These are phyloP conservation scores for Phalera bucephala DNA, from an alignment of 2,888 invertebrate species.

Conservation along the genomic window DNA sequence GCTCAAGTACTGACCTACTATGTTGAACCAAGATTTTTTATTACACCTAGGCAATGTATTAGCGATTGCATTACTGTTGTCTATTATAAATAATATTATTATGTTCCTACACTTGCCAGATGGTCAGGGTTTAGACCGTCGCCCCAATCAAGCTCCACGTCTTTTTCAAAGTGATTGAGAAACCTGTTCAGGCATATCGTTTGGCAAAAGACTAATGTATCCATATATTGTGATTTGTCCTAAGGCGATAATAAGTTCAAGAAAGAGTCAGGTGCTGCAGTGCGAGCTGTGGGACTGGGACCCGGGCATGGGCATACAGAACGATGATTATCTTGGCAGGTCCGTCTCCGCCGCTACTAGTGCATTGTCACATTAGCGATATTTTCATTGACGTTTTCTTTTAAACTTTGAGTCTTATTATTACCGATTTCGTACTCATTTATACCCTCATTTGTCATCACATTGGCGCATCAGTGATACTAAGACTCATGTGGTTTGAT, in stretches of 20 bases:
- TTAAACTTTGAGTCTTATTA: conserved; percentile 41
- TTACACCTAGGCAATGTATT: too few species aligned
- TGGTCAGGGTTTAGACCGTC: conserved; percentile 13
- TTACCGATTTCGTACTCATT: too few species aligned
- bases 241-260: conserved; percentile 90
- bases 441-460: too few species aligned
- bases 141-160: conserved; percentile 4
- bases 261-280: conserved; percentile 88
- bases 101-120: conserved; percentile 34
- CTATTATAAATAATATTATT: too few species aligned
- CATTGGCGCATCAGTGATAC: too few species aligned
- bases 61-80: conserved; percentile 9
- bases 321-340: conserved; percentile 94
- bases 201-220: conserved; percentile 36
- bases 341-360: conserved; percentile 71
- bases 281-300: conserved; percentile 93
- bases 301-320: conserved; percentile 89
- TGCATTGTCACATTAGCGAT: conserved; percentile 43
- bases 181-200: conserved; percentile 7
- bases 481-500: conserved; percentile 39
- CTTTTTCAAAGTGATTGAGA: not conserved
- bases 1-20: not conserved
- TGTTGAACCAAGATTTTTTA: too few species aligned
- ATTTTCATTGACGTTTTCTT: conserved; percentile 40
- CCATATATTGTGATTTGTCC: conserved; percentile 65